Base-by-base conservation (phyloP, 2,888 invertebrate species). In the Ennomos fuscantarius region DNA sequence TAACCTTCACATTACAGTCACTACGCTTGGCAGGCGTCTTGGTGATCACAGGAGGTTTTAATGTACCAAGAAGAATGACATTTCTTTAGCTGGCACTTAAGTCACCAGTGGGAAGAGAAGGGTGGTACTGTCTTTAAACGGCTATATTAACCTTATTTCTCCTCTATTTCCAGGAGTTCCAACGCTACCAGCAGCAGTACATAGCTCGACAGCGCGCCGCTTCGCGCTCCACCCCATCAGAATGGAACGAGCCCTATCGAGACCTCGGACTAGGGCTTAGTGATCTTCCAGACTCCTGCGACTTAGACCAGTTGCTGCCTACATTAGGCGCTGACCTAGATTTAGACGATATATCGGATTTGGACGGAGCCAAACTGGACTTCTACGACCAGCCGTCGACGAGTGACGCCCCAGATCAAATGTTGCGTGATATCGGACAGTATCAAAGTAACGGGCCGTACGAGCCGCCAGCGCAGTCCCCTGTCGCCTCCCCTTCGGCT, bases 291-390 rank as follows among this genome's bases (percentile, higher is more conserved):
- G 92, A 92, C 72, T 82, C 79, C 55, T 87, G 88, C 59, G 95
- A 95, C 78, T 88, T 95, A 53, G 95, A 95, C 72, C 94, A 94
- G 70, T 85, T 95, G 69, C 85, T 95, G 76, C 94, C 94, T 11
- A 93, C 93, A 34, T 81, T 94, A 12, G 94, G 93, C 62, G 93
- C 94, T 44, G 92, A 93, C 68, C 94, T 95, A 72, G 89, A 95
- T 66, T 80, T 92, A n/a, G 89, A 89, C 66, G 89, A 91, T 58
- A 86, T 90, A 48, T 83, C 87, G 1, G 90, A 90, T 60, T 78
- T 90, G 1, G 89, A 89, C 51, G 67, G 77, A 62, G 67, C 90
- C 43, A 93, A 93, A 72, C 78, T 93, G 9, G 91, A 93, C 55
- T 76, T 89, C 12, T 81, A 84, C 59, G 79, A 82, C 36, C 64